A percentile compares a stretch with the other conserved stretches of the same genome.
phyloP scores from a whole-genome alignment of 2,113 vertebrate genomes.

The Anguilla japonica region DNA sequence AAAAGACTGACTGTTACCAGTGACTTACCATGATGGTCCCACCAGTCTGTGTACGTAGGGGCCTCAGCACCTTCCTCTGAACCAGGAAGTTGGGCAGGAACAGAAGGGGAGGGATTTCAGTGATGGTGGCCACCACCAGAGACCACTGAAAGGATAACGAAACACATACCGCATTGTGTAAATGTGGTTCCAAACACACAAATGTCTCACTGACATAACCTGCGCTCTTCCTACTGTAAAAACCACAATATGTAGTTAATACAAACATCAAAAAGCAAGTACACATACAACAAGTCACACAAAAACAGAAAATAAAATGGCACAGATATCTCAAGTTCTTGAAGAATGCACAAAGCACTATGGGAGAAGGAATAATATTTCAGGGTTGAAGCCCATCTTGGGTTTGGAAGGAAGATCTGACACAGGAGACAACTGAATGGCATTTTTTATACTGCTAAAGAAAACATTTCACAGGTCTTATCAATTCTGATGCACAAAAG shows the following conservation, averaged over 20 bases:
- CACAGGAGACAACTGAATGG: conserved; percentile 24
- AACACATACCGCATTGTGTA: background rate
- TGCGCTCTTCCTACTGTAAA: background rate
- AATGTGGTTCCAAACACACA: background rate
- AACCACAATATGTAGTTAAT: conserved; percentile 8
- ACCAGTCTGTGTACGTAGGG: conserved; percentile 88
- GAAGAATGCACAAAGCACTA: conserved; percentile 22
- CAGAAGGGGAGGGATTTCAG: conserved; percentile 90
- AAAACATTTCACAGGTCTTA: conserved; percentile 26
- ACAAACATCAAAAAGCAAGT: conserved; percentile 18
- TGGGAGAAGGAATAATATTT: conserved; percentile 22
- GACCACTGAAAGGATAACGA: conserved; percentile 79
- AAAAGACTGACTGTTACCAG: background rate
- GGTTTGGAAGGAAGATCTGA: conserved; percentile 27
- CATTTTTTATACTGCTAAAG: conserved; percentile 39
- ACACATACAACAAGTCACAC: conserved; percentile 23
- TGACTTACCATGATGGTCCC: conserved; percentile 92
- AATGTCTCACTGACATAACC: background rate
- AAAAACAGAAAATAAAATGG: conserved; percentile 10
- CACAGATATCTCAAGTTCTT: conserved; percentile 13
- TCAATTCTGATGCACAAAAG: conserved; percentile 31
- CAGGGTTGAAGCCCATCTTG: conserved; percentile 14
- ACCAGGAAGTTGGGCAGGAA: conserved; percentile 93
- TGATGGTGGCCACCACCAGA: conserved; percentile 88
- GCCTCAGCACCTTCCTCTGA: conserved; percentile 88